Base-by-base conservation (phyloP, 2,113 vertebrate genomes). In the Columba livia region DNA sequence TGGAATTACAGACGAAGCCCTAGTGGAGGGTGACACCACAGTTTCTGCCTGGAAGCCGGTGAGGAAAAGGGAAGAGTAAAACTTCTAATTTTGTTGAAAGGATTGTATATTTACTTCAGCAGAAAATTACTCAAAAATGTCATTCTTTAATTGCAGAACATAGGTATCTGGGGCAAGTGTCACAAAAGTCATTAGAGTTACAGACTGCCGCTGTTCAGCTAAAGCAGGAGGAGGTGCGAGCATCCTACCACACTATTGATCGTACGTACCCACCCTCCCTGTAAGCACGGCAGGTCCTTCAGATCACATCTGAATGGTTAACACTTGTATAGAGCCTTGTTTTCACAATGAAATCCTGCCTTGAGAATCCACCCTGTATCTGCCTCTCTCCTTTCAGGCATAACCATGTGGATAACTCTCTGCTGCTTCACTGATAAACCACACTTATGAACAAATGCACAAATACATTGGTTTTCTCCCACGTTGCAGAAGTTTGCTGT, bases 241-340 rank as follows among this genome's bases (percentile, higher is more conserved):
- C n/a, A 50, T 40, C 38, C 73, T 60, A 26, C 8, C 2, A 9
- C 19, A 3, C n/a, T 29, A 12, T 10, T 61, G 13, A 9, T 90
- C 2, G 0, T 12, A 8, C 0, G 1, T 25, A n/a, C 12, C 8
- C n/a, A n/a, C 15, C 10, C 51, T 78, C 42, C 25, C 60, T 77
- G 14, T 38, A 78, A 70, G 47, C 50, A 34, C 1, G 8, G 18
- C 34, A 53, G 32, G 65, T 74, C 70, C 73, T 82, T 15, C 23
- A 85, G 32, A 26, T 60, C 38, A 23, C 48, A 74, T 11, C 31
- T 56, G 50, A 28, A 26, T 10, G 42, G 10, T 40, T 57, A 12
- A 53, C 25, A 15, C 21, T 48, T 65, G 51, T 32, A 50, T 15
- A 11, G 38, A 88, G 8, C 36, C 24, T 25, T 85, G 14, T 56